Percentiles rank a stretch among this genome's conserved stretches.
These are phyloP conservation scores for Oreochromis spilurus DNA, from an alignment of 2,113 vertebrate species.

Conservation along the genomic window DNA sequence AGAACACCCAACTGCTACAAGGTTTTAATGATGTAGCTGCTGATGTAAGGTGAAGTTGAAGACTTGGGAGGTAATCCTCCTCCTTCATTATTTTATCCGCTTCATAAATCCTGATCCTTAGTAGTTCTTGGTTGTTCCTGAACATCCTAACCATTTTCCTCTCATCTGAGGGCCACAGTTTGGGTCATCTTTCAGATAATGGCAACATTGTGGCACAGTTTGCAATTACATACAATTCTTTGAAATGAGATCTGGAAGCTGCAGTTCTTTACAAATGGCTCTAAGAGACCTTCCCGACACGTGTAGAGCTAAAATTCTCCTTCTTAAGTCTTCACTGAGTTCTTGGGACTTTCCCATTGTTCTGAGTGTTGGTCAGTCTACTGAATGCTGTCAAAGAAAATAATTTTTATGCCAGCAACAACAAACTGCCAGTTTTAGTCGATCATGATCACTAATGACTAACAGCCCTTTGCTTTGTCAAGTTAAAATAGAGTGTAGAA, in stretches of 20 bases:
- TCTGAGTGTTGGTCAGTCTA: not conserved
- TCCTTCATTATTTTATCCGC: not conserved
- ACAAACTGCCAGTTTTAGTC: not conserved
- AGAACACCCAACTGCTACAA: not conserved
- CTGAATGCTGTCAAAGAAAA: not conserved
- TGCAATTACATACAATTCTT: not conserved
- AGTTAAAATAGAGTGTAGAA: no score
- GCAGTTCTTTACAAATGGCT: not conserved
- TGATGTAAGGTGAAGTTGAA: not conserved
- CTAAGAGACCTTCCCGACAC: not conserved
- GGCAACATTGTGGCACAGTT: not conserved
- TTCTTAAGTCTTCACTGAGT: not conserved
- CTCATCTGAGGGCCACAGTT: not conserved
- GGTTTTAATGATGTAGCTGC: not conserved
- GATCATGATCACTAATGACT: not conserved
- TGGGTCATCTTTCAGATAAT: not conserved
- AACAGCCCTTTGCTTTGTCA: not conserved
- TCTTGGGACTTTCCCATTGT: not conserved
- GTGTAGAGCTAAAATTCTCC: not conserved
- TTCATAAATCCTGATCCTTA: not conserved
- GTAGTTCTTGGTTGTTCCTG: not conserved
- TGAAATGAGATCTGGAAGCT: not conserved
- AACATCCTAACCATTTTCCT: not conserved
- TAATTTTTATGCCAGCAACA: rapidly evolving
- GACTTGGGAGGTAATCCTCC: not conserved